Percentiles rank a stretch among this genome's conserved stretches.
phyloP scores from a whole-genome alignment of 1,140 invertebrate species.

The Temnothorax curvispinosus region DNA sequence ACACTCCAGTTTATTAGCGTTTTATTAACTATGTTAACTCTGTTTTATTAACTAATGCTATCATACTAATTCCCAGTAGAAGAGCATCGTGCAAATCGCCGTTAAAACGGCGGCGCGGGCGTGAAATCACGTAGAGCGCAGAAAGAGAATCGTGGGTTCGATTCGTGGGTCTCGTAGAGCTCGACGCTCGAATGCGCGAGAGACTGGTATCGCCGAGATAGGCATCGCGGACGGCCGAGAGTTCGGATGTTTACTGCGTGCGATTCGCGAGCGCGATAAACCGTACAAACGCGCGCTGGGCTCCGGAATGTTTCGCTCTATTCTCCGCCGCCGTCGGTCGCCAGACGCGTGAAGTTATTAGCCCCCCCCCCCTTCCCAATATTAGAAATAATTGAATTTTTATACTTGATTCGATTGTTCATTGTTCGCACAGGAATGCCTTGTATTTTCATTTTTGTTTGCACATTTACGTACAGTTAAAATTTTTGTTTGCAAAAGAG shows the following conservation, averaged over 20 bases:
- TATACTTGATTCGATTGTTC: too few relatives aligned
- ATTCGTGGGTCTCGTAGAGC: not conserved
- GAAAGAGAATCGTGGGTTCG: constrained; percentile 12
- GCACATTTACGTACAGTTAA: too few relatives aligned
- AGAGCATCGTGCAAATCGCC: not conserved
- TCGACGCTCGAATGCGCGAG: not conserved
- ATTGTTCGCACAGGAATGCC: too few relatives aligned
- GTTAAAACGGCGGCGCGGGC: not conserved
- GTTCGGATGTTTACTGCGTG: constrained; percentile 58
- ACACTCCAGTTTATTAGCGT: not conserved
- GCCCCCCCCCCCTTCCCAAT: too few relatives aligned
- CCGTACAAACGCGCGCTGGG: constrained; percentile 20
- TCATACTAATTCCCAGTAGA: too few relatives aligned
- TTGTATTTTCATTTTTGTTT: too few relatives aligned
- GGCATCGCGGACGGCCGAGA: constrained; percentile 28
- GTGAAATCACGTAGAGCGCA: not conserved
- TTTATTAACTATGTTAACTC: not conserved
- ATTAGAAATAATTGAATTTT: too few relatives aligned
- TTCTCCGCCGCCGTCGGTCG: not conserved
- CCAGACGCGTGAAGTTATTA: too few relatives aligned
- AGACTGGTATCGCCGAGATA: constrained; percentile 8
- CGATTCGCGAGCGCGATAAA: constrained; percentile 67
- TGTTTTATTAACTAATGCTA: not conserved
- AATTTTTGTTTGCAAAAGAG: too few relatives aligned
- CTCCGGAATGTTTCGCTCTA: constrained; percentile 50